Evolutionary conservation across 2,113 vertebrate species (phyloP), one percentile per base, ranked within the genome.

Genomic region (Atlantisia rogersi): DNA sequence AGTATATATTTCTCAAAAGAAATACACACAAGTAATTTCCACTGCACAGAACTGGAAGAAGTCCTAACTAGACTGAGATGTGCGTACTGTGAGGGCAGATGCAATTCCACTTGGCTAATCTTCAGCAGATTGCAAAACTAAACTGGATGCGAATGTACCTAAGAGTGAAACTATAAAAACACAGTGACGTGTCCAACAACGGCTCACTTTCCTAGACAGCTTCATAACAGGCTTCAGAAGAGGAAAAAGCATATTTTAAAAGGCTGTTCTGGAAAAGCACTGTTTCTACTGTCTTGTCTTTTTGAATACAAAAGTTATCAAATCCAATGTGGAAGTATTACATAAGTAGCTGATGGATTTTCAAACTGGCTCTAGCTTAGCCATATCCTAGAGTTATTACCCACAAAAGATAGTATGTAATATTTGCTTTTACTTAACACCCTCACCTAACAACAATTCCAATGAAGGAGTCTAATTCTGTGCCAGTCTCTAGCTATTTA

Each of bases 171-270:
- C 80, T 86, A 60, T 71, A 92, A 94, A 94, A 96, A 63, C 39
- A 60, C 19, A 22, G 31, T 11, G 71, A 55, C 3, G 16, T 29
- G 60, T 91, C 86, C 88, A 96, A 44, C 63, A 80, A 86, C 4
- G 55, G 83, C 62, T 95, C 62, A 20, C 82, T 92, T 97, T 94
- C 96, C 93, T 96, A 94, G 93, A 92, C 65, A 96, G 91, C 53
- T 62, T 91, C 82, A 3, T 28, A 84, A 68, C 60, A 84, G 81
- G 26, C 29, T 73, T 81, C 74, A 32, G 62, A 7, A 84, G 55
- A 87, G 62, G 74, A 79, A 89, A 95, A 68, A 69, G 26, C 42
- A 13, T 25, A 91, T 92, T 92, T 94, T 80, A 68, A 84, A 84
- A 88, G 48, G 73, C 35, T 53, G 15, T 90, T 73, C 70, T 88